A percentile compares a stretch with the other conserved stretches of the same genome.
Conservation (phyloP, 1,140 invertebrate species). For the Ceratoteleas bidentatus region DNA sequence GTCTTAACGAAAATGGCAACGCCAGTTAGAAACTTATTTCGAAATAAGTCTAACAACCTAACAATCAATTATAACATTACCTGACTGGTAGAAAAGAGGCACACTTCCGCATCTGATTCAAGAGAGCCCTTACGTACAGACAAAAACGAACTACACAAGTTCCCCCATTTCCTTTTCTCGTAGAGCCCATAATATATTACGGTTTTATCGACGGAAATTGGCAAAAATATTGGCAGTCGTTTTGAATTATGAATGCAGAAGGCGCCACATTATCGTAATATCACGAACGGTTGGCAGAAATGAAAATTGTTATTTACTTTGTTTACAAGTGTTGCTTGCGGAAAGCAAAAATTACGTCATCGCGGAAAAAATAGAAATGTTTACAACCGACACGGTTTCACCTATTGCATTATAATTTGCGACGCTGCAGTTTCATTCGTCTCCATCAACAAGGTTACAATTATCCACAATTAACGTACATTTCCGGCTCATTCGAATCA, state of each 20-base stretch:
- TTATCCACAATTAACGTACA: no score
- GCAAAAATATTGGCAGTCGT: slow-evolving; percentile 52
- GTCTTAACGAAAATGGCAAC: no score
- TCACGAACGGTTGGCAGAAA: no score
- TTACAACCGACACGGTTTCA: no score
- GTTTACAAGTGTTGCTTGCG: slow-evolving; percentile 5
- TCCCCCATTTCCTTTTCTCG: slow-evolving; percentile 54
- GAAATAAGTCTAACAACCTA: slow-evolving; percentile 15
- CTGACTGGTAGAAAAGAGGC: slow-evolving; percentile 31
- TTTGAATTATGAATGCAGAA: slow-evolving; percentile 31
- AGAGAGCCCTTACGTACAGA: slow-evolving; percentile 57
- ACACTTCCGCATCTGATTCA: slow-evolving; percentile 49
- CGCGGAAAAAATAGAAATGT: background rate
- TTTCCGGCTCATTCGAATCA: no score
- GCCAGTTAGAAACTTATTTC: no score
- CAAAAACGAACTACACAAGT: slow-evolving; percentile 59
- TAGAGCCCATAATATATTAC: slow-evolving; percentile 54
- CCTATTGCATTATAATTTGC: slow-evolving; percentile 5
- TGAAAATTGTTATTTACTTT: slow-evolving; percentile 24
- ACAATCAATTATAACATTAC: slow-evolving; percentile 59
- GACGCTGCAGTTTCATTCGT: no score
- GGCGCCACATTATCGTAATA: background rate
- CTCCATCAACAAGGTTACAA: no score
- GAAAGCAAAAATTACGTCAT: slow-evolving; percentile 4
- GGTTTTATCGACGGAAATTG: slow-evolving; percentile 50